phyloP scores from a whole-genome alignment of 2,888 invertebrate genomes.

The Brachyopa scutellaris region DNA sequence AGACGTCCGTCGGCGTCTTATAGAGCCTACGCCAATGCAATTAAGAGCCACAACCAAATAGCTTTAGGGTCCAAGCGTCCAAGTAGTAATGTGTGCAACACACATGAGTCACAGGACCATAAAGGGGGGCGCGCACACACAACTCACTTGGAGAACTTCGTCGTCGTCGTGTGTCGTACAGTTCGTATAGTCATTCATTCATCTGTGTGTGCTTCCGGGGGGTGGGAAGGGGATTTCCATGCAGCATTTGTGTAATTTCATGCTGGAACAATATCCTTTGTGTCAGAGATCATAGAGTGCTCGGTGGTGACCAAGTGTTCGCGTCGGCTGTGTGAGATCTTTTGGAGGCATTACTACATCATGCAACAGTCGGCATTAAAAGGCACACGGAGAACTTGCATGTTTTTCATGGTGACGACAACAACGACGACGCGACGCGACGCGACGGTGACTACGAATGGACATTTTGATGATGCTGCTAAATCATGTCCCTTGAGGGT shows the following conservation, averaged over 20 bases:
- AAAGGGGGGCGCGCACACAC: constrained; percentile 31
- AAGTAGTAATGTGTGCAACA: constrained; percentile 30
- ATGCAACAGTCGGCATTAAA: not conserved
- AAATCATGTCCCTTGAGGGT: constrained; percentile 72
- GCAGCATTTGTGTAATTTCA: constrained; percentile 48
- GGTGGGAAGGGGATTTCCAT: not conserved
- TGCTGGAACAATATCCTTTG: constrained; percentile 50
- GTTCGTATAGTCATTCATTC: constrained; percentile 63
- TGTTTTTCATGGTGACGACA: constrained; percentile 51
- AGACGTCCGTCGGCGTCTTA: not conserved
- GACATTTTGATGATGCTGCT: constrained; percentile 64
- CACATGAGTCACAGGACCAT: constrained; percentile 61
- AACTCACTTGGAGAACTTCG: not conserved
- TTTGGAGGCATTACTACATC: constrained; percentile 21
- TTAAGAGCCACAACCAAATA: constrained; percentile 45
- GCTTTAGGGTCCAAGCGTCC: constrained; percentile 50
- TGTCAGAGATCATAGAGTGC: constrained; percentile 65
- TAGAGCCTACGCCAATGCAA: constrained; percentile 31
- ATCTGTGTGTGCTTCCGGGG: constrained; percentile 7
- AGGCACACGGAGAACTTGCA: constrained; percentile 30
- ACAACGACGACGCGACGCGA: not conserved
- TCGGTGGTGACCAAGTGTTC: constrained; percentile 61
- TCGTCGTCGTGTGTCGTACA: not conserved
- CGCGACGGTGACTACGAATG: constrained; percentile 36
- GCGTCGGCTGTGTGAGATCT: constrained; percentile 26